Evolutionary conservation across 2,113 vertebrate genomes (phyloP), one percentile per base, ranked within the genome.

Genomic region (Nerophis ophidion): DNA sequence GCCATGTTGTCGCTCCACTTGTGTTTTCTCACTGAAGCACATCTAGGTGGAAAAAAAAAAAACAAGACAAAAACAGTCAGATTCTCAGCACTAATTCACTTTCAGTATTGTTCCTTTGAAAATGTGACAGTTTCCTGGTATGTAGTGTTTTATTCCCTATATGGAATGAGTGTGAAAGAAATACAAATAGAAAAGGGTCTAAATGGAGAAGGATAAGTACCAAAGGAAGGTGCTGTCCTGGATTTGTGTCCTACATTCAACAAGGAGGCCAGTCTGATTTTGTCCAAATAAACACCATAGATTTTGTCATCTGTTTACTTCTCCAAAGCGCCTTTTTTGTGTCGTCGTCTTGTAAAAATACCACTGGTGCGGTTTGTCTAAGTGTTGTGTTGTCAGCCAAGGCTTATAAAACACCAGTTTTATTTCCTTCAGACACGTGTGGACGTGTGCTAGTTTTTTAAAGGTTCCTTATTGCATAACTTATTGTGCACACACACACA

Each of bases 201-300:
- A 80, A 87, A 88, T 87, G 75, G 77, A 79, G 77, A 71, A 56
- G 78, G 75, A 64, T 75, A 76, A 81, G 68, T 64, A 81, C 61
- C 79, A 48, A 61, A 67, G 81, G 79, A 81, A 71, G 62, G 55
- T 5, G 40, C 60, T 80, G 87, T 48, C 89, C 89, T 84, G 80
- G 83, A 83, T 90, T 86, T 76, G 59, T 78, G 89, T 79, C 87
- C 86, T 74, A 89, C 54, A 86, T 89, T 63, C 58, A 45, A 63
- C 48, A 63, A 66, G 36, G 36, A 63, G 61, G 54, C 63, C 56
- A 66, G 59, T 12, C 40, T 44, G 17, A 7, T 19, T 19, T 5
- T 8, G 54, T 68, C 67, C 55, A 47, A 76, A 84, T 60, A 85
- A 84, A 78, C 81, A 80, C 49, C n/a, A 16, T 35, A 60, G 15